These are phyloP conservation scores for Sarcophaga rosellei DNA, from an alignment of 2,888 invertebrate genomes.

Conservation along the genomic window DNA sequence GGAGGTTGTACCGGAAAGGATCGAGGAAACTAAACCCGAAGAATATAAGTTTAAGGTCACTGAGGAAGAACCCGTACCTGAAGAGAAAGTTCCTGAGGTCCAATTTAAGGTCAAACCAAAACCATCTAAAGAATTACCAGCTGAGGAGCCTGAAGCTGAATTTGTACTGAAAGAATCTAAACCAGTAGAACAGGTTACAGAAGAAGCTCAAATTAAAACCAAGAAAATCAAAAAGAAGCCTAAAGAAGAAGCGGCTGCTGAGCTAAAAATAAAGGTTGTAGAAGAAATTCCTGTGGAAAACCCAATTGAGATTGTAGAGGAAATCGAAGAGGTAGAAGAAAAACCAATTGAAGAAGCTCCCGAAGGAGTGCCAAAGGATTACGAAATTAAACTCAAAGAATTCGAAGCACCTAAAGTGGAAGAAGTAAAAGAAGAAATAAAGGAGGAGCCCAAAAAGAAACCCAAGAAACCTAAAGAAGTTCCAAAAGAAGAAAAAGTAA, in stretches of 20 bases:
- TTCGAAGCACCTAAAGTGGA: slow-evolving; percentile 70
- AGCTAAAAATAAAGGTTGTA: slow-evolving; percentile 73
- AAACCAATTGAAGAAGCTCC: slow-evolving; percentile 63
- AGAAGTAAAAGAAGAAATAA: slow-evolving; percentile 61
- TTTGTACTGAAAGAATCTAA: slow-evolving; percentile 75
- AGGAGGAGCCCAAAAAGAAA: slow-evolving; percentile 72
- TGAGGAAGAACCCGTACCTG: slow-evolving; percentile 68
- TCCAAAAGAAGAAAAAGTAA: slow-evolving; percentile 73
- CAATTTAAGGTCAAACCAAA: slow-evolving; percentile 66
- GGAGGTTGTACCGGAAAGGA: slow-evolving; percentile 59
- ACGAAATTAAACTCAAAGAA: slow-evolving; percentile 74
- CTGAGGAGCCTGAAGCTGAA: slow-evolving; percentile 75
- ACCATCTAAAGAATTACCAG: slow-evolving; percentile 54
- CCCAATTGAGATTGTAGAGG: slow-evolving; percentile 70
- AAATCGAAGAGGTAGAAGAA: slow-evolving; percentile 72
- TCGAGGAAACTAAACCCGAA: slow-evolving; percentile 71
- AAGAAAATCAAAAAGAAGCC: slow-evolving; percentile 71
- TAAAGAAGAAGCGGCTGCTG: slow-evolving; percentile 70
- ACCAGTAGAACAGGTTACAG: slow-evolving; percentile 72
- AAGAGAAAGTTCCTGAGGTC: slow-evolving; percentile 67
- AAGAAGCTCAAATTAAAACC: slow-evolving; percentile 73
- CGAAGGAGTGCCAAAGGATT: slow-evolving; percentile 71
- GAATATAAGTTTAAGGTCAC: slow-evolving; percentile 72
- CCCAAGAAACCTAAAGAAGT: slow-evolving; percentile 73
- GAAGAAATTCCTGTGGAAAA: slow-evolving; percentile 71